These are phyloP conservation scores for Atopsyche davidsoni DNA, from an alignment of 1,140 invertebrate genomes.

Conservation along the genomic window DNA sequence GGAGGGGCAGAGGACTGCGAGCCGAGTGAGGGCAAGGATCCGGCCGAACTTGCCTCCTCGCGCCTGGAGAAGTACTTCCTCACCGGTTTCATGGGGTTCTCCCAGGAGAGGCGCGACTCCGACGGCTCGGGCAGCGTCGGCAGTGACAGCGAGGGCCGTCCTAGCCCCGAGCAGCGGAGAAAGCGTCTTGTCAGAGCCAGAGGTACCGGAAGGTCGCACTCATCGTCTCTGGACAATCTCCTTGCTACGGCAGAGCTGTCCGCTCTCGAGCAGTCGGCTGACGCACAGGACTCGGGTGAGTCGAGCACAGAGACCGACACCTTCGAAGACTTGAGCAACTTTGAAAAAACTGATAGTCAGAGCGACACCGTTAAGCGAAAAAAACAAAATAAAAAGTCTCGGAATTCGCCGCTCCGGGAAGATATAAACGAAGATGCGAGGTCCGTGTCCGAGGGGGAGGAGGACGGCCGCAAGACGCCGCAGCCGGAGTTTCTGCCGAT, in stretches of 20 bases:
- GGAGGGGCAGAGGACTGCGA: slow-evolving; percentile 49
- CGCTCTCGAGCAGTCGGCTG: slow-evolving; percentile 37
- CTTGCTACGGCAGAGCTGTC: slow-evolving; percentile 53
- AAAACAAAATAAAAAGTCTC: slow-evolving; percentile 61
- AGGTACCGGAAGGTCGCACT: slow-evolving; percentile 72
- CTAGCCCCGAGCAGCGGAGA: slow-evolving; percentile 76
- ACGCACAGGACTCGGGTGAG: slow-evolving; percentile 57
- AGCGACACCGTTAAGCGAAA: slow-evolving; percentile 81
- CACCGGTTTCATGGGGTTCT: slow-evolving; percentile 77
- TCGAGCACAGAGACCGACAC: slow-evolving; percentile 73
- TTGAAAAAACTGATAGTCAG: slow-evolving; percentile 63
- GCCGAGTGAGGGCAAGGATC: slow-evolving; percentile 47
- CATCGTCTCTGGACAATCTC: slow-evolving; percentile 71
- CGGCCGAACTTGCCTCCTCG: slow-evolving; percentile 73
- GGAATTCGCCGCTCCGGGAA: slow-evolving; percentile 49
- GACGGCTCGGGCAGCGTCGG: slow-evolving; percentile 79
- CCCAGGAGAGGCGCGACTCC: slow-evolving; percentile 63
- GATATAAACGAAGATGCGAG: slow-evolving; percentile 53
- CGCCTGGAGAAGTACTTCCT: slow-evolving; percentile 86
- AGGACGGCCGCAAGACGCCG: slow-evolving; percentile 56
- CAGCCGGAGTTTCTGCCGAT: slow-evolving; percentile 53
- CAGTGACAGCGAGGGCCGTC: slow-evolving; percentile 77
- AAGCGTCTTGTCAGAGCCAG: slow-evolving; percentile 72
- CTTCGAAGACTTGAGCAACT: slow-evolving; percentile 61
- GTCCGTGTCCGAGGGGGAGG: slow-evolving; percentile 55